Evolutionary conservation across 2,797 vertebrate genomes (phyloP).

Genomic region (Mycteria americana): DNA sequence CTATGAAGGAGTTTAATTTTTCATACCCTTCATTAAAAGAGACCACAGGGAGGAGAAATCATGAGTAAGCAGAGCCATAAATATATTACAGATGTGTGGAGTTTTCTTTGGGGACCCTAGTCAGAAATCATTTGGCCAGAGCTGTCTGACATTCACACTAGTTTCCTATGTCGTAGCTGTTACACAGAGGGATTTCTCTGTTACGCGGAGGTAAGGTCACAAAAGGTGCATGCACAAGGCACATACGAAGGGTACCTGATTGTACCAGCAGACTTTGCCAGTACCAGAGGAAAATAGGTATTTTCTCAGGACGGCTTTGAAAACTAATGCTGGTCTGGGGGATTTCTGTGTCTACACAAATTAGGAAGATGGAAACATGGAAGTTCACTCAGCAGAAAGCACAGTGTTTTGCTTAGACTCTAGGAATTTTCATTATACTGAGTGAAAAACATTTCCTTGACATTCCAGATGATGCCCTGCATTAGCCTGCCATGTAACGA

Average conservation of each 20-base stretch:
- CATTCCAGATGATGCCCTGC: neutral
- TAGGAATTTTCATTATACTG: neutral
- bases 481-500: neutral
- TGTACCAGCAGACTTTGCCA: neutral
- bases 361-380: constrained; percentile 7
- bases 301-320: constrained; percentile 15
- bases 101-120: constrained; percentile 3
- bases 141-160: neutral
- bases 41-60: constrained; percentile 51
- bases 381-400: constrained; percentile 8
- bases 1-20: constrained; percentile 48
- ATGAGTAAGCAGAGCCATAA: constrained; percentile 56
- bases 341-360: neutral
- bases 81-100: constrained; percentile 43
- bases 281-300: neutral
- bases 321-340: neutral
- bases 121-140: constrained; percentile 28
- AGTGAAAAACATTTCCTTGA: neutral
- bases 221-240: neutral
- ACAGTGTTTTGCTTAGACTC: neutral
- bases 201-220: neutral
- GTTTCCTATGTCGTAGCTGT: neutral
- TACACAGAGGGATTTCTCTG: neutral
- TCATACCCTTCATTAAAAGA: constrained; percentile 46
- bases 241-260: neutral